These are phyloP conservation scores for Centropyge bicolor DNA, from an alignment of 2,797 vertebrate genomes.

Conservation along the genomic window DNA sequence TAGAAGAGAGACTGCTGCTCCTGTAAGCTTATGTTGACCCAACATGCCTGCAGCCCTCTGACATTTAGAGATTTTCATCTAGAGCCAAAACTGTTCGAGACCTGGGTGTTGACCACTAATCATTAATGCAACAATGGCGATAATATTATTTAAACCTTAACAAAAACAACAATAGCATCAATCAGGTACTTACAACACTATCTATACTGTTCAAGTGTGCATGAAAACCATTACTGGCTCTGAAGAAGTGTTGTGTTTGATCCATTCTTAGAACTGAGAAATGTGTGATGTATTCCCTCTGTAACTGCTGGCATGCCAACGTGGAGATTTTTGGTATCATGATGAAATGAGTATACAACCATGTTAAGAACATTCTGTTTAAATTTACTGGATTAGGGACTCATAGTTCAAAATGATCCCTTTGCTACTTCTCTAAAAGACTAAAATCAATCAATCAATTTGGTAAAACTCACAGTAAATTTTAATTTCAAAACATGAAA, in stretches of 20 bases:
- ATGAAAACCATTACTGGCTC: background rate
- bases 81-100: background rate
- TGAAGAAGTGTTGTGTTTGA: background rate
- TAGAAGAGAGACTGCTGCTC: conserved; percentile 12
- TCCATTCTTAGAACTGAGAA: background rate
- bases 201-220: background rate
- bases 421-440: background rate
- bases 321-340: background rate
- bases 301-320: background rate
- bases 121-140: background rate
- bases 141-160: background rate
- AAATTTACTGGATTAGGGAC: background rate
- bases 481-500: background rate
- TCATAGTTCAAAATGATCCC: background rate
- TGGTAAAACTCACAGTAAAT: background rate
- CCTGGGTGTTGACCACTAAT: background rate
- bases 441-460: background rate
- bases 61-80: background rate
- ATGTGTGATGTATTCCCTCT: background rate
- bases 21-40: conserved; percentile 5
- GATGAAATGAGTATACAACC: background rate
- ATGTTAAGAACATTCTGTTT: background rate
- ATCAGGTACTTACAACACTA: too few species aligned
- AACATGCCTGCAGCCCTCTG: background rate
- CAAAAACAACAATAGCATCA: background rate